These are phyloP conservation scores for Magallana ariakensis DNA, from an alignment of 1,140 invertebrate genomes.

Conservation along the genomic window DNA sequence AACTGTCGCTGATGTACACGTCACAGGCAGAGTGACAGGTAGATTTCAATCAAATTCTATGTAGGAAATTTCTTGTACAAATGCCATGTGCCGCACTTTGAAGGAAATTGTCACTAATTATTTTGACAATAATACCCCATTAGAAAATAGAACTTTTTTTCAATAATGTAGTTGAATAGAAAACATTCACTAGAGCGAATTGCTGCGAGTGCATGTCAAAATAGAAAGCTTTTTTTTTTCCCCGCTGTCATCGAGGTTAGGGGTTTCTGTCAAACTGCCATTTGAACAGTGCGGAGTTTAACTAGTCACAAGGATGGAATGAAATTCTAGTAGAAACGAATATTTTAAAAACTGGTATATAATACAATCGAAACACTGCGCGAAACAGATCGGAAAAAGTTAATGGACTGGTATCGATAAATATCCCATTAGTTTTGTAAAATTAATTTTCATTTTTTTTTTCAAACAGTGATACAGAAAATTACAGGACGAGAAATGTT, in stretches of 20 bases:
- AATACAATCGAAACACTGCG: background rate
- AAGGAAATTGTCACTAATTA: background rate
- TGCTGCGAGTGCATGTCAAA: too few species aligned
- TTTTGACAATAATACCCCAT: background rate
- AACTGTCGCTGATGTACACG: background rate
- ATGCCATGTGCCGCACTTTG: background rate
- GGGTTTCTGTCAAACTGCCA: background rate
- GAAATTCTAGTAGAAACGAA: background rate
- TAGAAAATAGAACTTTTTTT: background rate
- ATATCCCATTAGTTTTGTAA: background rate
- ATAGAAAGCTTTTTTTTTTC: background rate
- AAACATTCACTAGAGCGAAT: background rate
- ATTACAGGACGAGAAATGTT: too few species aligned
- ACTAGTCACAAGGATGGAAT: background rate
- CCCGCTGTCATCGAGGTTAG: background rate
- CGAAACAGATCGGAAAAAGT: constrained; percentile 5
- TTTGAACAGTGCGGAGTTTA: background rate
- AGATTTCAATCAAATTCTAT: constrained; percentile 4
- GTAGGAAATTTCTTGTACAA: background rate
- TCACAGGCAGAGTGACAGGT: background rate
- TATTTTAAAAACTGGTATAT: background rate
- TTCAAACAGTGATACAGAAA: background rate
- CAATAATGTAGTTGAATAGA: background rate
- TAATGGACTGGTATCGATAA: background rate
- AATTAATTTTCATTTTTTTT: background rate